Percentiles rank a stretch among this genome's conserved stretches.
phyloP scores from a whole-genome alignment of 2,113 vertebrate species.

The Gasterosteus nipponicus region DNA sequence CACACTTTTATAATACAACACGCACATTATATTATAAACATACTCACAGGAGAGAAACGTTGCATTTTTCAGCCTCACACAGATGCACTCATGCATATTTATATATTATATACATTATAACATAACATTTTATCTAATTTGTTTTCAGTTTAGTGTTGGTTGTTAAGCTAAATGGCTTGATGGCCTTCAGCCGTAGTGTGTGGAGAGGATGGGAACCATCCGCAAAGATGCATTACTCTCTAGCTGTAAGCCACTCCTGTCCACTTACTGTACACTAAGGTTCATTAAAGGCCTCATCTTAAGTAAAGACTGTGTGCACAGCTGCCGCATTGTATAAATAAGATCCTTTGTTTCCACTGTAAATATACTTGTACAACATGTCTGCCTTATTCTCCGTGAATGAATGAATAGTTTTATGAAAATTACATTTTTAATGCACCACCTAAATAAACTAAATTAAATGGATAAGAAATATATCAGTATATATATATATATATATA shows the following conservation, averaged over 20 bases:
- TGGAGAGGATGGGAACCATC: conserved; percentile 59
- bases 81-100: conserved; percentile 74
- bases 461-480: too few relatives aligned
- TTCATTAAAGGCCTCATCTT: conserved; percentile 61
- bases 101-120: conserved; percentile 31
- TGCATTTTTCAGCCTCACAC: background rate
- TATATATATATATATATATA: too few relatives aligned
- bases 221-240: conserved; percentile 58
- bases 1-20: background rate
- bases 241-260: conserved; percentile 65
- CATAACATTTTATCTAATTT: conserved; percentile 73
- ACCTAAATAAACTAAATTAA: too few relatives aligned
- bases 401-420: background rate
- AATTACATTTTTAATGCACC: background rate
- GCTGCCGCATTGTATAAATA: conserved; percentile 55
- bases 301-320: conserved; percentile 60
- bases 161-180: conserved; percentile 81
- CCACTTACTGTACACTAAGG: conserved; percentile 71
- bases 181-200: conserved; percentile 47
- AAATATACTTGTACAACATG: background rate
- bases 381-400: background rate
- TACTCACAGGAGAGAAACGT: background rate
- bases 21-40: conserved; percentile 25
- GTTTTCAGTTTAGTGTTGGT: conserved; percentile 85
- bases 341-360: conserved; percentile 32